Percentiles rank a stretch among this genome's conserved stretches.
phyloP scores from a whole-genome alignment of 2,113 vertebrate species.

The Tachysurus fulvidraco region DNA sequence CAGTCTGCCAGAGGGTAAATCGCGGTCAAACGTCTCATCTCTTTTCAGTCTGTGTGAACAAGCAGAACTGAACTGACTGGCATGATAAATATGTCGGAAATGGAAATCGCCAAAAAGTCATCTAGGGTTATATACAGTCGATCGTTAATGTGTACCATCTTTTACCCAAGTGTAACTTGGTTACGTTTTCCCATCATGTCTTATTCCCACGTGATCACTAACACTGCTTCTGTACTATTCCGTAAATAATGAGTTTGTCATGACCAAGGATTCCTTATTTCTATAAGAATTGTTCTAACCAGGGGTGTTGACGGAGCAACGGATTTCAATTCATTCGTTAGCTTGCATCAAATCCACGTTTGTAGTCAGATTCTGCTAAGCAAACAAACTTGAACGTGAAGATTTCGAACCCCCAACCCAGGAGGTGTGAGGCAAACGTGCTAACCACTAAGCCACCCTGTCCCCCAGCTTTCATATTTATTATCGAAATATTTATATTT shows the following conservation, averaged over 20 bases:
- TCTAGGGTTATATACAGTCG: background rate
- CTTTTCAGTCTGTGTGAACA: background rate
- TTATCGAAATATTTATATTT: background rate
- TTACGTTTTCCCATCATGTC: background rate
- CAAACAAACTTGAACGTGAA: background rate
- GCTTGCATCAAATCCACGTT: background rate
- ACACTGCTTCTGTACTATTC: background rate
- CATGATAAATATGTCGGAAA: background rate
- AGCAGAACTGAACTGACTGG: background rate
- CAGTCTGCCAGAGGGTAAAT: background rate
- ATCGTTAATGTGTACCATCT: background rate
- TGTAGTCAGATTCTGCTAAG: no score
- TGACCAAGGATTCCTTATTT: background rate
- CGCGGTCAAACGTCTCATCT: background rate
- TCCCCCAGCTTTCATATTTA: background rate
- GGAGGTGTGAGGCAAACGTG: no score
- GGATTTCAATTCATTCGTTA: background rate
- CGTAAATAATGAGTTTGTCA: background rate
- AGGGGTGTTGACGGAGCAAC: background rate
- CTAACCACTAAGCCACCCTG: no score
- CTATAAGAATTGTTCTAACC: background rate
- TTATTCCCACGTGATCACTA: background rate
- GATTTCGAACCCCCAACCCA: no score
- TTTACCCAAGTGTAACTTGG: background rate
- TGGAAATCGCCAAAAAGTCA: background rate